A percentile compares a stretch with the other conserved stretches of the same genome.
Evolutionary conservation across 2,888 invertebrate genomes (phyloP).

Genomic region (Nephrotoma appendiculata): DNA sequence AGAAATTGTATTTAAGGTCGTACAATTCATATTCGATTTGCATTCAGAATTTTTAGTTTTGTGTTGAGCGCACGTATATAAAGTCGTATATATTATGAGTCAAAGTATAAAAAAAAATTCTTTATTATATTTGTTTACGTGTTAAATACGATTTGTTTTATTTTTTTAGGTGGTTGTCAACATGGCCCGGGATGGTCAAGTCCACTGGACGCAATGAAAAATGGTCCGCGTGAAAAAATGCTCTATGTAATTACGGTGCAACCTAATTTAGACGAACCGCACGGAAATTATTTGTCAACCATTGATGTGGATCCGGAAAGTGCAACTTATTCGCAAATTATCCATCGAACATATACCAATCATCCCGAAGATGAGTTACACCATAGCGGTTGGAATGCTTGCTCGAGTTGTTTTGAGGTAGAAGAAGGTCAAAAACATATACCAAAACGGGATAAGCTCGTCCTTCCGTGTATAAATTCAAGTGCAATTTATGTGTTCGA

Average conservation of each 20-base stretch:
- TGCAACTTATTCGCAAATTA: slow-evolving; percentile 71
- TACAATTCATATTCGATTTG: not conserved
- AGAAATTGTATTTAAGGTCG: not conserved
- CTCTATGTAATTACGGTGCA: slow-evolving; percentile 84
- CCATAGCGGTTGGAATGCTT: slow-evolving; percentile 94
- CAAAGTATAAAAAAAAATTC: not conserved
- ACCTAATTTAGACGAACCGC: slow-evolving; percentile 44
- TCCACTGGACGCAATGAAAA: slow-evolving; percentile 68
- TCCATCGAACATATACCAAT: slow-evolving; percentile 70
- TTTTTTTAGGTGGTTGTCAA: not conserved
- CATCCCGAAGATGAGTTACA: slow-evolving; percentile 77
- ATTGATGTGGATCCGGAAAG: slow-evolving; percentile 85
- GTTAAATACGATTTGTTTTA: not conserved
- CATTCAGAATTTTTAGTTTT: not conserved
- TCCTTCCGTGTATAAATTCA: slow-evolving; percentile 70
- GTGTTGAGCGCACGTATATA: not conserved
- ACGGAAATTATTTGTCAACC: slow-evolving; percentile 82
- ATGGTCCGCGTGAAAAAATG: slow-evolving; percentile 70
- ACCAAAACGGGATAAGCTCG: slow-evolving; percentile 57
- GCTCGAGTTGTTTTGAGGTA: slow-evolving; percentile 71
- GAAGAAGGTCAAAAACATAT: slow-evolving; percentile 24
- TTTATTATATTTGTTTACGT: not conserved
- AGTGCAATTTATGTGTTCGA: slow-evolving; percentile 76
- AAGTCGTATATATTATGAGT: not conserved
- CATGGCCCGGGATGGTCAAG: slow-evolving; percentile 62